Conservation (phyloP, 2,797 vertebrate genomes). For the Darevskia mixta region DNA sequence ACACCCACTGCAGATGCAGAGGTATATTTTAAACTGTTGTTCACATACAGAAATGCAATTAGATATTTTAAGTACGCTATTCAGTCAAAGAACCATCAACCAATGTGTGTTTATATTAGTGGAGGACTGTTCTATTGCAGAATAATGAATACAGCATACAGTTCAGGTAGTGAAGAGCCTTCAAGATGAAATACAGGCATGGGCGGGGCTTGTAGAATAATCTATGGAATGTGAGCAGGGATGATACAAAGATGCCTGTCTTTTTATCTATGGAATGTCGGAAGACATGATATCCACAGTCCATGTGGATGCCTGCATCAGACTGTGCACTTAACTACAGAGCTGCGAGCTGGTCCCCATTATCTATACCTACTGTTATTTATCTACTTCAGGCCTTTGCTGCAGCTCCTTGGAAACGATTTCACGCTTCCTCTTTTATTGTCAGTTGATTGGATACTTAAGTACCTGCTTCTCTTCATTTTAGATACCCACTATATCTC, state of each 20-base stretch:
- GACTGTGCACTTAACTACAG: not conserved
- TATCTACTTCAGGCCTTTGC: conserved; percentile 23
- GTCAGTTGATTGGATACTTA: conserved; percentile 44
- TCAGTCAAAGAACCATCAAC: not conserved
- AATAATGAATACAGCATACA: not conserved
- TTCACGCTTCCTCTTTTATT: conserved; percentile 37
- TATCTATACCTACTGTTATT: conserved; percentile 23
- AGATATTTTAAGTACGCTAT: not conserved
- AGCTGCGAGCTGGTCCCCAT: not conserved
- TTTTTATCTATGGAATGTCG: not conserved
- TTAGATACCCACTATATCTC: conserved; percentile 14
- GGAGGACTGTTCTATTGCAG: not conserved
- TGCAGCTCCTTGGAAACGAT: conserved; percentile 25
- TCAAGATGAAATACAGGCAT: not conserved
- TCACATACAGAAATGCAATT: not conserved
- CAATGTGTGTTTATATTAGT: not conserved
- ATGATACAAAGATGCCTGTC: not conserved
- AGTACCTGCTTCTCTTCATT: conserved; percentile 30
- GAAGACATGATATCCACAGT: not conserved
- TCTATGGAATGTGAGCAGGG: not conserved
- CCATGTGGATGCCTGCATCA: not conserved
- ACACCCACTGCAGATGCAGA: not conserved
- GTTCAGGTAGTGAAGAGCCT: not conserved
- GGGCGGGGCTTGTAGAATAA: not conserved
- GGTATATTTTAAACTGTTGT: not conserved